A percentile compares a stretch with the other conserved stretches of the same genome.
Conservation (phyloP, 2,797 vertebrate genomes). For the Smutsia gigantea region DNA sequence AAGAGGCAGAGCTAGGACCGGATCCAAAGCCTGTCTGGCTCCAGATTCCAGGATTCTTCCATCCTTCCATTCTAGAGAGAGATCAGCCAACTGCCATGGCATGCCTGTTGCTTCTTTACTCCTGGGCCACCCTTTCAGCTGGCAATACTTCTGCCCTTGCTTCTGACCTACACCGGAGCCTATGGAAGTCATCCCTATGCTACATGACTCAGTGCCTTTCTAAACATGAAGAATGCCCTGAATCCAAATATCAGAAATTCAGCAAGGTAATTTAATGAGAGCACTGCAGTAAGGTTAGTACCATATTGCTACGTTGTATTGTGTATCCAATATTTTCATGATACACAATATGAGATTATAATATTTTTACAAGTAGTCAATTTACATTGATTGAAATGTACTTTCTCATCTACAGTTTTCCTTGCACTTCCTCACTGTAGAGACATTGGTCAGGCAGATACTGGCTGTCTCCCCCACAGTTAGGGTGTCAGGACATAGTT, state of each 20-base stretch:
- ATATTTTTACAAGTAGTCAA: neutral
- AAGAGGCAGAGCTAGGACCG: neutral
- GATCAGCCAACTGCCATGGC: too few species aligned
- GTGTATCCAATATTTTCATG: neutral
- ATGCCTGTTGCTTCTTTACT: neutral
- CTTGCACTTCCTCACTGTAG: neutral
- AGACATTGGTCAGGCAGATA: neutral
- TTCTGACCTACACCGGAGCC: neutral
- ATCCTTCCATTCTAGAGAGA: neutral
- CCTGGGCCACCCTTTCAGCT: neutral
- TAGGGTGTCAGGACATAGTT: neutral
- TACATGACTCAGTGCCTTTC: neutral
- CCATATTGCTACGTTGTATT: neutral
- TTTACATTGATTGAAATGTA: neutral
- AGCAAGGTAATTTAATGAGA: neutral
- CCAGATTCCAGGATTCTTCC: neutral
- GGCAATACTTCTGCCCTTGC: neutral
- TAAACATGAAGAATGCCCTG: neutral
- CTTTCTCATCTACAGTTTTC: too few species aligned
- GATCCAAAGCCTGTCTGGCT: neutral
- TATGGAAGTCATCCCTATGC: neutral
- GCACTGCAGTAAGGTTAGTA: neutral
- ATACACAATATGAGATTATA: neutral
- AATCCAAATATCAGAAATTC: constrained; percentile 12
- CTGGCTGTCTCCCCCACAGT: neutral